Evolutionary conservation across 35 echinoderm and acorn worm species (phyloP).

Genomic region (Strongylocentrotus purpuratus): DNA sequence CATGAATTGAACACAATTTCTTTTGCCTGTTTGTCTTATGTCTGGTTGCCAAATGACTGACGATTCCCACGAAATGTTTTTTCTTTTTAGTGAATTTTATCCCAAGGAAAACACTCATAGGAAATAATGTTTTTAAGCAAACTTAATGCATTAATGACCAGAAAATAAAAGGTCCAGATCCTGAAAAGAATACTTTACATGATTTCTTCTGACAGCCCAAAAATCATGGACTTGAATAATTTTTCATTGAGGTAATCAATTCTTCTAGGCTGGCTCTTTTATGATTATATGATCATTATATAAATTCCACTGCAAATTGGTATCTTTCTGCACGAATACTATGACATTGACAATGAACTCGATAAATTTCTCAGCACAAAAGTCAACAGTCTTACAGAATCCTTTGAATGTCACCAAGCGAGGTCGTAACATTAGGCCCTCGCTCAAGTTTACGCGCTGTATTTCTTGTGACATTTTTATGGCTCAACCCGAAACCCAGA

Average conservation of each 20-base stretch:
- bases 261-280: neutral
- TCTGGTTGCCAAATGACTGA: too few species aligned
- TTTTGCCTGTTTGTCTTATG: too few species aligned
- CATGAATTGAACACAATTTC: too few species aligned
- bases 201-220: neutral
- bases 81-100: too few species aligned
- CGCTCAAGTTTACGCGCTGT: neutral
- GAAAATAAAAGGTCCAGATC: neutral
- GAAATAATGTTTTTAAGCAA: too few species aligned
- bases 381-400: neutral
- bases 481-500: neutral
- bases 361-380: neutral
- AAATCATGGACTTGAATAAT: too few species aligned
- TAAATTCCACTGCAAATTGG: neutral
- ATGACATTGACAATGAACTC: too few species aligned
- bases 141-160: too few species aligned
- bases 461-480: constrained; percentile 14
- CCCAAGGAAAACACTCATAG: too few species aligned
- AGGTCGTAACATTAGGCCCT: neutral
- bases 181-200: neutral
- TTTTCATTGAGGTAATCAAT: neutral
- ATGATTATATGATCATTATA: neutral
- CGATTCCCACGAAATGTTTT: too few species aligned
- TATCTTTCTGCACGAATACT: neutral
- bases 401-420: neutral